phyloP scores from a whole-genome alignment of 2,888 invertebrate genomes.

The Melinopterus prodromus region DNA sequence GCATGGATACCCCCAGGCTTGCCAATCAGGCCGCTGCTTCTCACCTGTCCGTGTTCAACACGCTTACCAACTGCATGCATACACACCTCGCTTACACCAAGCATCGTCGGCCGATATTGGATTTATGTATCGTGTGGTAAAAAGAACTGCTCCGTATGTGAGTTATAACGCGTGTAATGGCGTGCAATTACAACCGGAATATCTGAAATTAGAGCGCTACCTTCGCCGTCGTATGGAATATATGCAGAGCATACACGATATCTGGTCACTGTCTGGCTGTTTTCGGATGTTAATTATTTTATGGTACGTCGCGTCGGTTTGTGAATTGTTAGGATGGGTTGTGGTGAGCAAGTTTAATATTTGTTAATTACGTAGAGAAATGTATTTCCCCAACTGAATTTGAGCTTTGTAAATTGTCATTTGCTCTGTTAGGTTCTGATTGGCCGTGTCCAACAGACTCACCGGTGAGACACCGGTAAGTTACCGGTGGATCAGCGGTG shows the following conservation, averaged over 20 bases:
- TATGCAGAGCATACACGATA: conserved; percentile 15
- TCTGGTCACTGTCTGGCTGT: neutral
- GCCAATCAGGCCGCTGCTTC: conserved; percentile 51
- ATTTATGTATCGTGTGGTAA: conserved; percentile 5
- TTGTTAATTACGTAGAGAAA: too few relatives aligned
- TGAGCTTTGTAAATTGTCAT: too few relatives aligned
- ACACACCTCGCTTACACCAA: conserved; percentile 11
- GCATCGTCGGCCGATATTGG: neutral
- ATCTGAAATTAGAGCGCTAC: conserved; percentile 19
- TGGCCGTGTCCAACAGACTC: too few relatives aligned
- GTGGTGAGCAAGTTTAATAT: neutral
- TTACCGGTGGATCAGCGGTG: too few relatives aligned
- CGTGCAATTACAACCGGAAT: conserved; percentile 15
- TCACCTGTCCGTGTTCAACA: conserved; percentile 36
- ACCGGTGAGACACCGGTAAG: too few relatives aligned
- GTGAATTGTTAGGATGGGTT: neutral
- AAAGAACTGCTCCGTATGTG: conserved; percentile 10
- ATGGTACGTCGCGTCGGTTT: neutral
- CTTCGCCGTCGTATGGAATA: neutral
- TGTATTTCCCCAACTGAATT: too few relatives aligned
- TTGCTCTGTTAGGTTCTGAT: too few relatives aligned
- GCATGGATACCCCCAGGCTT: conserved; percentile 51
- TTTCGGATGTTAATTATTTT: neutral
- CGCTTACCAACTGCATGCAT: conserved; percentile 32
- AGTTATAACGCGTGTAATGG: conserved; percentile 19